A percentile compares a stretch with the other conserved stretches of the same genome.
Conservation (phyloP, 1,140 invertebrate genomes). For the Platyscapa corneri region DNA sequence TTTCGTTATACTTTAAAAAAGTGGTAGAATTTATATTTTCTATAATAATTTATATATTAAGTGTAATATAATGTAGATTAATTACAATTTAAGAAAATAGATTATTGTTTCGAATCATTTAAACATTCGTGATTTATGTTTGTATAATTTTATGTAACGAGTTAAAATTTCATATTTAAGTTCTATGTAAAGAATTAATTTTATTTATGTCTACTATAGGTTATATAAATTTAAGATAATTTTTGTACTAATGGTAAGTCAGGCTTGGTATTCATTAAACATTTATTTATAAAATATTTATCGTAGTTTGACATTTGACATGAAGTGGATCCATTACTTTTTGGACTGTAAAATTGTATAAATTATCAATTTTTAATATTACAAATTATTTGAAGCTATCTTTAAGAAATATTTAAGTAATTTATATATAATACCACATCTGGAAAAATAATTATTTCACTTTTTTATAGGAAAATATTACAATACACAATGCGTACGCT, state of each 20-base stretch:
- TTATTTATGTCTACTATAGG: background rate
- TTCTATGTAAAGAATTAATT: background rate
- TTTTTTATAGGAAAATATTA: too few relatives aligned
- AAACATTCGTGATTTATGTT: too few relatives aligned
- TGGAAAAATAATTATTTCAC: too few relatives aligned
- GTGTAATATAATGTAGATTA: too few relatives aligned
- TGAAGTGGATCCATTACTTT: background rate
- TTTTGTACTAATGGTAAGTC: background rate
- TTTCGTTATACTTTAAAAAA: too few relatives aligned
- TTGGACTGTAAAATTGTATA: background rate
- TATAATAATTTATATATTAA: too few relatives aligned
- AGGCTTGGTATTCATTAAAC: background rate
- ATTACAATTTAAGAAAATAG: too few relatives aligned
- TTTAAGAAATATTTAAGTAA: background rate
- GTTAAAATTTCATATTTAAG: background rate
- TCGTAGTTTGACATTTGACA: background rate
- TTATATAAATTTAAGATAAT: background rate
- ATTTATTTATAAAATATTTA: background rate
- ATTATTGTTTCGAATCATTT: too few relatives aligned
- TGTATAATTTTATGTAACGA: background rate
- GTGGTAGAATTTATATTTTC: too few relatives aligned
- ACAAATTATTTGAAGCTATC: background rate
- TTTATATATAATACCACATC: too few relatives aligned
- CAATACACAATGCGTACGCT: too few relatives aligned
- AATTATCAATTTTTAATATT: background rate